Conservation (phyloP, 2,888 invertebrate genomes). For the Ophion costatus region DNA sequence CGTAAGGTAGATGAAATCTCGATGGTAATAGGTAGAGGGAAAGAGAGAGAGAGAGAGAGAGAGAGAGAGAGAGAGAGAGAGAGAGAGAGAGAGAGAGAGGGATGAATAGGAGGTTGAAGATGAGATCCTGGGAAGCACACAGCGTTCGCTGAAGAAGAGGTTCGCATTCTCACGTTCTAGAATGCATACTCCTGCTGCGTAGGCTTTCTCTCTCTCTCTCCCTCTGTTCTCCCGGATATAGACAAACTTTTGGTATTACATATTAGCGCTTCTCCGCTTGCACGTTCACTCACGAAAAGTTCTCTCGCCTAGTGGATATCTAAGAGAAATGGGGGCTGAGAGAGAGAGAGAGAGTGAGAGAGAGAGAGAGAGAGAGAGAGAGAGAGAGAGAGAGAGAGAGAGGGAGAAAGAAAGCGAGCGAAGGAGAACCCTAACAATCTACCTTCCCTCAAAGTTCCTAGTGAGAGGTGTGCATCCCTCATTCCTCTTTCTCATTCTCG, state of each 20-base stretch:
- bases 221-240: slow-evolving; percentile 52
- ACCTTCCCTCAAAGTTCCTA: slow-evolving; percentile 50
- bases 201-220: slow-evolving; percentile 26
- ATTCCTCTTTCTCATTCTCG: slow-evolving; percentile 18
- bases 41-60: not conserved
- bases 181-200: slow-evolving; percentile 44
- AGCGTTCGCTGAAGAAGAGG: slow-evolving; percentile 14
- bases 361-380: not conserved
- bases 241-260: slow-evolving; percentile 66
- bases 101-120: not conserved
- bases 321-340: slow-evolving; percentile 1
- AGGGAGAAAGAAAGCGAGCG: not conserved
- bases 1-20: slow-evolving; percentile 56
- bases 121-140: slow-evolving; percentile 18
- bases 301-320: slow-evolving; percentile 38
- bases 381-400: not conserved
- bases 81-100: not conserved
- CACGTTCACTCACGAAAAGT: slow-evolving; percentile 63
- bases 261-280: slow-evolving; percentile 65
- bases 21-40: slow-evolving; percentile 41
- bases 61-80: not conserved
- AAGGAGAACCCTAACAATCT: slow-evolving; percentile 54
- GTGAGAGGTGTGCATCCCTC: slow-evolving; percentile 38
- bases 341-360: not conserved
- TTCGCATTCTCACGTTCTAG: slow-evolving; percentile 33